Evolutionary conservation across 2,113 vertebrate genomes (phyloP).

Genomic region (Hydrolagus affinis): DNA sequence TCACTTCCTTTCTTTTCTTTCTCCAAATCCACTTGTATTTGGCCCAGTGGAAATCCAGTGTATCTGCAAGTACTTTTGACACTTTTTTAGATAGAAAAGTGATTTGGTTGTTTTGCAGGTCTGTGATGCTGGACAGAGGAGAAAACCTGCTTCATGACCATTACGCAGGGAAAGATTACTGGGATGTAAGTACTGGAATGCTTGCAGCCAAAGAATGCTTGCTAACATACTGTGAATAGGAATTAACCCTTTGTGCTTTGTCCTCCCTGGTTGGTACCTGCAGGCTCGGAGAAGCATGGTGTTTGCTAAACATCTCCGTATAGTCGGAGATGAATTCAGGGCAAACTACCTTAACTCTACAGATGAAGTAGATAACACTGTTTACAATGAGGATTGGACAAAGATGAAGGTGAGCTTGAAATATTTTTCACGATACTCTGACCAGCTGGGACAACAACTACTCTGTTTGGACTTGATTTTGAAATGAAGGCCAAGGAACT

Average conservation of each 20-base stretch:
- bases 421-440: too few relatives aligned
- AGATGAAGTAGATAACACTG: constrained; percentile 61
- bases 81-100: background rate
- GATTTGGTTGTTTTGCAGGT: constrained; percentile 52
- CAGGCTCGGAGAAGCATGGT: constrained; percentile 94
- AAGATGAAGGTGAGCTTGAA: constrained; percentile 66
- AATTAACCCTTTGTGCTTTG: background rate
- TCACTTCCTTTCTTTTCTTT: too few relatives aligned
- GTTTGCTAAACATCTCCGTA: constrained; percentile 79
- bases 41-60: background rate
- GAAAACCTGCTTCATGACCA: constrained; percentile 94
- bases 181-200: constrained; percentile 77
- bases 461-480: background rate
- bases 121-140: constrained; percentile 89
- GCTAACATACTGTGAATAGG: background rate
- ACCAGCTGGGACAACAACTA: too few relatives aligned
- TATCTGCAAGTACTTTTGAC: background rate
- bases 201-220: background rate
- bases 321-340: constrained; percentile 75
- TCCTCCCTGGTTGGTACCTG: background rate
- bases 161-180: constrained; percentile 90
- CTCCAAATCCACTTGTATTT: background rate
- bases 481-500: too few relatives aligned
- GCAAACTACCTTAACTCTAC: constrained; percentile 72
- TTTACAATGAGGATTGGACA: constrained; percentile 82